These are phyloP conservation scores for Brachycybe producta DNA, from an alignment of 2,888 invertebrate species.

Conservation along the genomic window DNA sequence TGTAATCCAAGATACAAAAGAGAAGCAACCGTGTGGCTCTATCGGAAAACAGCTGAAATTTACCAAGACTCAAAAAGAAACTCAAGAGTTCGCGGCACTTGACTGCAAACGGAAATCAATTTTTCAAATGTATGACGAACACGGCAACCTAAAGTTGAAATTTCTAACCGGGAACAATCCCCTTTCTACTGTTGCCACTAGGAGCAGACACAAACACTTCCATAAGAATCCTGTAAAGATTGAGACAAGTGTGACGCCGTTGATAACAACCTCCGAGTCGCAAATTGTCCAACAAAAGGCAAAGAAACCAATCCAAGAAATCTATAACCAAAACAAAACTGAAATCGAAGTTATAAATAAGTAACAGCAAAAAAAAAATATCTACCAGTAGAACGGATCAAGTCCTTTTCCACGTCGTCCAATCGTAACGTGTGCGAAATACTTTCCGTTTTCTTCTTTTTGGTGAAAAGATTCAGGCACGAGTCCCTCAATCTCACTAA, in stretches of 20 bases:
- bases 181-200: constrained; percentile 18
- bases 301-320: constrained; percentile 40
- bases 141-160: too few relatives aligned
- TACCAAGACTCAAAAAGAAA: too few relatives aligned
- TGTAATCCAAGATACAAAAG: constrained; percentile 12
- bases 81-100: too few relatives aligned
- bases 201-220: constrained; percentile 18
- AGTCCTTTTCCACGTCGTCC: too few relatives aligned
- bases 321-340: constrained; percentile 19
- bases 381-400: too few relatives aligned
- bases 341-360: background rate
- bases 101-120: too few relatives aligned
- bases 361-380: background rate
- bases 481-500: constrained; percentile 31
- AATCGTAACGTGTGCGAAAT: too few relatives aligned
- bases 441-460: constrained; percentile 5
- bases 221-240: constrained; percentile 16
- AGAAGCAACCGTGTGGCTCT: background rate
- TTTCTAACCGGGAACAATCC: constrained; percentile 16
- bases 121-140: too few relatives aligned
- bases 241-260: constrained; percentile 32
- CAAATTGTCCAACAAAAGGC: constrained; percentile 39
- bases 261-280: constrained; percentile 51
- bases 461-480: constrained; percentile 25
- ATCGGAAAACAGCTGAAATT: background rate